Evolutionary conservation across 2,797 vertebrate genomes (phyloP), one percentile per base, ranked within the genome.

Genomic region (Argentina silus): DNA sequence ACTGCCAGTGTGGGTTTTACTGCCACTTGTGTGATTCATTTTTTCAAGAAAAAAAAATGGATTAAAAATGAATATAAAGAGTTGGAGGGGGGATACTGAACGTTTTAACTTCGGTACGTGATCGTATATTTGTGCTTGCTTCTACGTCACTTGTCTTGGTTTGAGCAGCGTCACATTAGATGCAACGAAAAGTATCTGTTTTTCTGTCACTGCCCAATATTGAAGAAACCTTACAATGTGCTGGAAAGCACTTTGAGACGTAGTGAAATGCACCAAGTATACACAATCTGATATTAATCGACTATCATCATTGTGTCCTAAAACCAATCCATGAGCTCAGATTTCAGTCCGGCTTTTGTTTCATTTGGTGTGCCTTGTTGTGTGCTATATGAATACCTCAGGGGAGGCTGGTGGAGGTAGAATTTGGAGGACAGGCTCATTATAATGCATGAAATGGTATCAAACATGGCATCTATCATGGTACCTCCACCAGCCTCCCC

Each of bases 361-460:
- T 81, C 9, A 74, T 84, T 73, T 76, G 78, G 55, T 82, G 78
- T 85, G 83, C 79, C 75, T 89, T 85, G 44, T 72, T 75, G 73
- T 60, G 45, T 48, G 69, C 74, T 42, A 36, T 21, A 11, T 27
- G 12, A 59, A 15, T 36, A 15, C 12, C 21, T 36, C 4, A 36
- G 27, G 27, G 27, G 27, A 36, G 27, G 27, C 2, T 36, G 27
- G 1, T 36, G 27, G 27, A 36, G 27, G 27, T 36, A 36, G 27
- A 36, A 36, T 36, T 36, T 36, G 27, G 27, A 36, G 27, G 27
- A 36, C 27, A 36, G 27, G 27, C 27, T 36, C 27, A 36, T 36
- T 36, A 36, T 36, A 36, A 36, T 36, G 27, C 27, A 36, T 36
- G 27, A 36, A 36, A 36, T 36, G 27, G 27, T 36, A 36, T 36